Evolutionary conservation across 2,797 vertebrate genomes (phyloP).

Genomic region (Semaprochilodus insignis): DNA sequence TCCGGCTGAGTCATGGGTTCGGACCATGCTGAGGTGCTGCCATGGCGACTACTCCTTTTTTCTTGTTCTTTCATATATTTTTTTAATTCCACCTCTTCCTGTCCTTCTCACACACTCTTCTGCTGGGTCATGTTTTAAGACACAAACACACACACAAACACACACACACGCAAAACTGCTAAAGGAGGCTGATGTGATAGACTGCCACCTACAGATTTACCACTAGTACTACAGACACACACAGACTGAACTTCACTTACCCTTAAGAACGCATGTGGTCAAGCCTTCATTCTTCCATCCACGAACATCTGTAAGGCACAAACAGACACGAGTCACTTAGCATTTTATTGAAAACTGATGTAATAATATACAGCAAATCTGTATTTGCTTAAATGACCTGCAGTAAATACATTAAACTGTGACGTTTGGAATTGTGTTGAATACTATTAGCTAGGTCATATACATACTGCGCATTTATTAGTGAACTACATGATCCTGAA

Average conservation of each 20-base stretch:
- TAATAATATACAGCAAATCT: background rate
- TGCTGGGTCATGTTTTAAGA: slow-evolving; percentile 64
- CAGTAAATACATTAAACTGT: background rate
- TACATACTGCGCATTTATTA: background rate
- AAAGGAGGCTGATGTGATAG: slow-evolving; percentile 59
- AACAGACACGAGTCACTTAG: slow-evolving; percentile 37
- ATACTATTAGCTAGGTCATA: background rate
- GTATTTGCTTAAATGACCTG: background rate
- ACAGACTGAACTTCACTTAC: slow-evolving; percentile 63
- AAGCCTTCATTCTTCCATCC: background rate
- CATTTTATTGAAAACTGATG: background rate
- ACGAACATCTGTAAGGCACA: background rate
- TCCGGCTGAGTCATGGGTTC: slow-evolving; percentile 51
- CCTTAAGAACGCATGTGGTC: background rate
- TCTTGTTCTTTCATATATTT: background rate
- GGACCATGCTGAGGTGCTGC: slow-evolving; percentile 41
- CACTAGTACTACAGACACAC: slow-evolving; percentile 64
- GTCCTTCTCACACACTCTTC: slow-evolving; percentile 47
- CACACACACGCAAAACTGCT: slow-evolving; percentile 47
- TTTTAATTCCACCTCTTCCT: slow-evolving; percentile 39
- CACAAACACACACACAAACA: slow-evolving; percentile 52
- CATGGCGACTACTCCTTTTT: slow-evolving; percentile 53
- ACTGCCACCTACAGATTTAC: slow-evolving; percentile 74
- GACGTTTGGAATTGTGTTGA: background rate
- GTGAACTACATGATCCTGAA: background rate